Conservation (phyloP, 1,140 invertebrate genomes). For the Danaus plexippus region DNA sequence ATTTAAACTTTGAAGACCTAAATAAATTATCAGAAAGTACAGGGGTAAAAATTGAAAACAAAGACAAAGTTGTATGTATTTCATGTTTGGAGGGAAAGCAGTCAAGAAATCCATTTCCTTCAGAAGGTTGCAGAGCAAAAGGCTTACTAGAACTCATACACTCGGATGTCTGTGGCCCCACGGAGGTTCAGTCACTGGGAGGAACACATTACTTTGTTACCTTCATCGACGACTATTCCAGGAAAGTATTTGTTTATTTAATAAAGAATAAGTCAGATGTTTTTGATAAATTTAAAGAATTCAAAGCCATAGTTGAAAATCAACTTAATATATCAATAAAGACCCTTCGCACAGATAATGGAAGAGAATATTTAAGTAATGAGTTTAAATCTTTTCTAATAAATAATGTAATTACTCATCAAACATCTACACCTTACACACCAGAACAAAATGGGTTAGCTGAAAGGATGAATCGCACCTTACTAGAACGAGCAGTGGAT, state of each 20-base stretch:
- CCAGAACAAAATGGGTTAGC: no score
- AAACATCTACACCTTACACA: no score
- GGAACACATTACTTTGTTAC: conserved; percentile 52
- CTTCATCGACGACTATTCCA: conserved; percentile 61
- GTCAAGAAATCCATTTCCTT: no score
- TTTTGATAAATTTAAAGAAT: conserved; percentile 9
- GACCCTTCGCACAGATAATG: conserved; percentile 5
- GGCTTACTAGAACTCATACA: conserved; percentile 8
- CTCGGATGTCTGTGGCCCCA: conserved; percentile 59
- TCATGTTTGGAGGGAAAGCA: no score
- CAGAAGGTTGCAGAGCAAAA: conserved; percentile 5
- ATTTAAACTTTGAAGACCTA: no score
- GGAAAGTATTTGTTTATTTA: conserved; percentile 26
- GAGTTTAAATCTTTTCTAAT: no score
- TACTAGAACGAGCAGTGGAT: no score
- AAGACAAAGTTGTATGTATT: no score
- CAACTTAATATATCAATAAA: conserved; percentile 6
- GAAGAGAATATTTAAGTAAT: neutral
- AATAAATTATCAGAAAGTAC: no score
- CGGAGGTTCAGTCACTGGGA: conserved; percentile 43
- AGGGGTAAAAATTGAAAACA: no score
- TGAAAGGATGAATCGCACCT: no score
- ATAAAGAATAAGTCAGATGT: conserved; percentile 2
- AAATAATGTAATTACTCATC: no score
- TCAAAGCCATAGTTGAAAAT: conserved; percentile 5